These are phyloP conservation scores for Cirrhinus molitorella DNA, from an alignment of 2,797 vertebrate genomes.

Conservation along the genomic window DNA sequence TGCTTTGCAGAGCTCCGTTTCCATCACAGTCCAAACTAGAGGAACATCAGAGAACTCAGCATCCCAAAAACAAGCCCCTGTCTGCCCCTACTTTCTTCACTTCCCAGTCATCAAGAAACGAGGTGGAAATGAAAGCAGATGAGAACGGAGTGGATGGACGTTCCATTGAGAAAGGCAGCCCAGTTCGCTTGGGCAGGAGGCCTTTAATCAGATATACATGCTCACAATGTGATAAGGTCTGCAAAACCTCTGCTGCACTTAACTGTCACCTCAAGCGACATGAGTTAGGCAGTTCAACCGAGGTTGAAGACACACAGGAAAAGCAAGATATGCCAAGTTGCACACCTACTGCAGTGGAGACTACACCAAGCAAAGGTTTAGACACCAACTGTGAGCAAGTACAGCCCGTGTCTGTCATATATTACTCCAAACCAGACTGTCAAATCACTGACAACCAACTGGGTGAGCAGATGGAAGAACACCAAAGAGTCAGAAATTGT, in stretches of 20 bases:
- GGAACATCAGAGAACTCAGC: slow-evolving; percentile 82
- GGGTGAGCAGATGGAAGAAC: slow-evolving; percentile 61
- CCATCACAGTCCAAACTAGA: slow-evolving; percentile 81
- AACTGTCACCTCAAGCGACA: slow-evolving; percentile 88
- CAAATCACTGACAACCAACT: slow-evolving; percentile 62
- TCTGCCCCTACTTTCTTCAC: slow-evolving; percentile 55
- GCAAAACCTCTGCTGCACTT: slow-evolving; percentile 90
- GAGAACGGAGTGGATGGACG: slow-evolving; percentile 64
- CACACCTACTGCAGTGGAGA: slow-evolving; percentile 61
- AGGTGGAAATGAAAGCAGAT: slow-evolving; percentile 61
- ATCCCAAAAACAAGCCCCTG: slow-evolving; percentile 74
- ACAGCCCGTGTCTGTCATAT: slow-evolving; percentile 81
- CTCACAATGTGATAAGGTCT: slow-evolving; percentile 87
- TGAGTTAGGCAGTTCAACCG: slow-evolving; percentile 78
- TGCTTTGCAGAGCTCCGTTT: slow-evolving; percentile 79
- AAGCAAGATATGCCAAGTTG: slow-evolving; percentile 50
- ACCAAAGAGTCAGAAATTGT: slow-evolving; percentile 61
- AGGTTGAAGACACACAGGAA: slow-evolving; percentile 69
- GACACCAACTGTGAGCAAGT: slow-evolving; percentile 68
- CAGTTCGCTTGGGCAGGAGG: slow-evolving; percentile 80
- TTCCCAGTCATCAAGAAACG: slow-evolving; percentile 64
- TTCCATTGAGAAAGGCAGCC: slow-evolving; percentile 74
- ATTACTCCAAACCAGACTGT: slow-evolving; percentile 73
- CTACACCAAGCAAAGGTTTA: slow-evolving; percentile 62
- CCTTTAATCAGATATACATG: slow-evolving; percentile 86